A percentile compares a stretch with the other conserved stretches of the same genome.
Evolutionary conservation across 37 sponge, comb jelly and placozoan species (phyloP).

Genomic region (Diacarnus erythraeanus): DNA sequence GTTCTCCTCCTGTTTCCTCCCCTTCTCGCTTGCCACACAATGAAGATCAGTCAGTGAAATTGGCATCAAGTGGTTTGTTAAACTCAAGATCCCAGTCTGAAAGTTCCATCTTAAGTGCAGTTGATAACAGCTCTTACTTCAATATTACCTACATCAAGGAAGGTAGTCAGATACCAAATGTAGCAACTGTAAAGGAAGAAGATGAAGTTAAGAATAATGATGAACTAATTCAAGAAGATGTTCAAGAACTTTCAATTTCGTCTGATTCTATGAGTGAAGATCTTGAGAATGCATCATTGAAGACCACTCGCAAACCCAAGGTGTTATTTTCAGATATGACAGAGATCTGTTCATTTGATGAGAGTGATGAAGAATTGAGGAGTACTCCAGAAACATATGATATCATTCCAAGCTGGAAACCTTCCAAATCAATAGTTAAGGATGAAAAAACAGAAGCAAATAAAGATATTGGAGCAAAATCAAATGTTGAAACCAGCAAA

Average conservation of each 20-base stretch:
- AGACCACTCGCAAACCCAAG: background rate
- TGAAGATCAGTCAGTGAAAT: background rate
- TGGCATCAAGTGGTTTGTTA: background rate
- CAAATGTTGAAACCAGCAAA: too few species aligned
- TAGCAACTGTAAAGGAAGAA: background rate
- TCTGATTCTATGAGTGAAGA: background rate
- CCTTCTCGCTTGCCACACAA: too few species aligned
- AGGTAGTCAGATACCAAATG: background rate
- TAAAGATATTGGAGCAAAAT: background rate
- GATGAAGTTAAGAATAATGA: background rate
- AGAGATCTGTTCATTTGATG: background rate
- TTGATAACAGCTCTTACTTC: background rate
- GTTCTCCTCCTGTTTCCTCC: background rate
- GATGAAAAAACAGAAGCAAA: background rate
- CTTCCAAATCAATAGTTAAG: background rate
- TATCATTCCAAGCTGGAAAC: background rate
- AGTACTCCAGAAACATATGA: background rate
- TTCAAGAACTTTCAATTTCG: background rate
- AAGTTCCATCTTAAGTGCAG: background rate
- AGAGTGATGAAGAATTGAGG: background rate
- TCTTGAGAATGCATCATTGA: background rate
- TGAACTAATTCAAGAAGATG: background rate
- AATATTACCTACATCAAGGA: background rate
- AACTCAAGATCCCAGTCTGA: background rate
- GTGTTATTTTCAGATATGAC: conserved; percentile 5